These are phyloP conservation scores for Phymanthus crucifer DNA, from an alignment of 92 coral and sea anemone genomes.

Conservation along the genomic window DNA sequence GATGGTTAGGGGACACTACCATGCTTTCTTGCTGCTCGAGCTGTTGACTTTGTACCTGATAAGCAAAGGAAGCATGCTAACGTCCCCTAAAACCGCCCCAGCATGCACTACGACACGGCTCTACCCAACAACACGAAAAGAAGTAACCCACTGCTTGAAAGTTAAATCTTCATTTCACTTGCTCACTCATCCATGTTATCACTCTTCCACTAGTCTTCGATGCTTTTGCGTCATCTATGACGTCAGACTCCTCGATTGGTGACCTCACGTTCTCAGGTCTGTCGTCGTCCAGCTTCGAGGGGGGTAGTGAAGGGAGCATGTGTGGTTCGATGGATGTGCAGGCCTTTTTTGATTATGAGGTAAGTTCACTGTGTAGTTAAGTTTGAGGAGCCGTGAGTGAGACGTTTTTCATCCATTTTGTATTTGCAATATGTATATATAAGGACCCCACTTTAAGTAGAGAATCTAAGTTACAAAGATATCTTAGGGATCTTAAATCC, in stretches of 20 bases:
- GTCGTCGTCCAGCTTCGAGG: constrained; percentile 21
- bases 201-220: constrained; percentile 36
- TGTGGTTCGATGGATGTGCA: constrained; percentile 1
- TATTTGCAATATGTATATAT: too few relatives aligned
- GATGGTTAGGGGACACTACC: too few relatives aligned
- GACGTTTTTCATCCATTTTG: too few relatives aligned
- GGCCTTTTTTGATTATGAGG: constrained; percentile 47
- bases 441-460: not conserved
- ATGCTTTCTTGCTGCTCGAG: too few relatives aligned
- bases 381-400: too few relatives aligned
- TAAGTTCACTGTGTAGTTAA: constrained; percentile 2
- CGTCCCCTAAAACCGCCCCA: too few relatives aligned
- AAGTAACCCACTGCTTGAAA: not conserved
- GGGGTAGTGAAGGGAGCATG: constrained; percentile 32
- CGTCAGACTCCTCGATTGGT: constrained; percentile 39
- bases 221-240: constrained; percentile 39
- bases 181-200: constrained; percentile 25
- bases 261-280: constrained; percentile 29
- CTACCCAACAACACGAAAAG: too few relatives aligned
- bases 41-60: too few relatives aligned
- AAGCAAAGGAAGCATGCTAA: too few relatives aligned
- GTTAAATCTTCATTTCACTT: constrained; percentile 5
- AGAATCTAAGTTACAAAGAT: not conserved
- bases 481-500: not conserved
- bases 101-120: too few relatives aligned